phyloP scores from a whole-genome alignment of 2,888 invertebrate genomes.

The Mesoligia furuncula region DNA sequence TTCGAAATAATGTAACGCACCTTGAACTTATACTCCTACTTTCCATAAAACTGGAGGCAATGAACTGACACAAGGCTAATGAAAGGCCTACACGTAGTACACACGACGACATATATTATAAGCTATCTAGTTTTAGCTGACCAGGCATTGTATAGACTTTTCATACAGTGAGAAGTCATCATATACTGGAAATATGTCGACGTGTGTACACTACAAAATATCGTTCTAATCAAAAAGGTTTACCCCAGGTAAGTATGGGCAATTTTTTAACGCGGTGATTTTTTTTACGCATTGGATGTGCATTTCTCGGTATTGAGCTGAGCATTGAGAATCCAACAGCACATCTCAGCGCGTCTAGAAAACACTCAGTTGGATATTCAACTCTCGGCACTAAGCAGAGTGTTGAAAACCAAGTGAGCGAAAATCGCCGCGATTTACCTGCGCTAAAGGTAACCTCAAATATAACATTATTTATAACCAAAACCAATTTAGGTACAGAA shows the following conservation, averaged over 20 bases:
- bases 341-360: too few relatives aligned
- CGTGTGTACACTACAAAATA: neutral
- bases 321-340: neutral
- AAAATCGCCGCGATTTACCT: neutral
- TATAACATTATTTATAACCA: constrained; percentile 31
- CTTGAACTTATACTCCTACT: neutral
- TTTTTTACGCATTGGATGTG: neutral
- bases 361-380: neutral
- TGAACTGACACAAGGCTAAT: constrained; percentile 1
- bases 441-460: neutral
- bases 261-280: neutral
- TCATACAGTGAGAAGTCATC: neutral
- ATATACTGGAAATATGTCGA: neutral
- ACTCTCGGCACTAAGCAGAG: neutral
- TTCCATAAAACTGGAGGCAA: neutral
- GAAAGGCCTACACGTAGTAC: neutral
- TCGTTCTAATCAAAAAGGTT: neutral
- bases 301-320: neutral
- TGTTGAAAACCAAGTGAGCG: neutral
- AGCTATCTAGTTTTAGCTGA: neutral
- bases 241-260: neutral
- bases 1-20: neutral
- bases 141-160: neutral
- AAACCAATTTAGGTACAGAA: constrained; percentile 26
- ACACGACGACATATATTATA: neutral